These are phyloP conservation scores for Cyprinodon tularosa DNA, from an alignment of 2,113 vertebrate species.

Conservation along the genomic window DNA sequence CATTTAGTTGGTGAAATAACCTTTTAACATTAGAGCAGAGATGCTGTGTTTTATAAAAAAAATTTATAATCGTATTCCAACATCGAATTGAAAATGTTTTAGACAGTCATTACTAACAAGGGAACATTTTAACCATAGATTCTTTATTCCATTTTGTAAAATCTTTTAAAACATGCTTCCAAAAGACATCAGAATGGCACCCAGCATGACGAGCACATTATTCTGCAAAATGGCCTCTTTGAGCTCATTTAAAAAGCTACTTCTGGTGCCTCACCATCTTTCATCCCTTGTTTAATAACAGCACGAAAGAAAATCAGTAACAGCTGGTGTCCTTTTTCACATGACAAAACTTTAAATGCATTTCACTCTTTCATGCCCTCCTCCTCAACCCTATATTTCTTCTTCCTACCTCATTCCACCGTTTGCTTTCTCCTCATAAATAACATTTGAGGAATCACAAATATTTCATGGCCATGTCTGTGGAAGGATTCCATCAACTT, in stretches of 20 bases:
- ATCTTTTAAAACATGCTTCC: conserved; percentile 10
- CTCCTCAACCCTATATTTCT: background rate
- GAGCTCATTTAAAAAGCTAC: conserved; percentile 31
- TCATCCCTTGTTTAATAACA: conserved; percentile 53
- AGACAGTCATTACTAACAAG: background rate
- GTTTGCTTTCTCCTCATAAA: conserved; percentile 47
- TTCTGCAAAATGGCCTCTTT: conserved; percentile 34
- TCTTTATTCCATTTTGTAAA: conserved; percentile 11
- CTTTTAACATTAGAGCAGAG: too few relatives aligned
- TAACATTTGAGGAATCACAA: conserved; percentile 61
- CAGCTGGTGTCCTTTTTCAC: conserved; percentile 43
- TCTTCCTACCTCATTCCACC: conserved; percentile 6
- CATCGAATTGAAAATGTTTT: background rate
- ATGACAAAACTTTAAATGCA: conserved; percentile 26
- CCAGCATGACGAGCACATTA: conserved; percentile 27
- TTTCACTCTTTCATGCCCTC: conserved; percentile 22
- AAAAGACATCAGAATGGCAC: conserved; percentile 13
- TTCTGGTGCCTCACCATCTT: conserved; percentile 19
- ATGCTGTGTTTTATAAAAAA: too few relatives aligned
- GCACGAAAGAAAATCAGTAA: conserved; percentile 17
- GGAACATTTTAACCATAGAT: background rate
- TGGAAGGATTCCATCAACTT: conserved; percentile 64
- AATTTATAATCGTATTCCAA: background rate
- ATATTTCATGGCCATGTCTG: conserved; percentile 59
- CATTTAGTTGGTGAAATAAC: too few relatives aligned